Evolutionary conservation across 2,888 invertebrate species (phyloP).

Genomic region (Idaea dimidiata): DNA sequence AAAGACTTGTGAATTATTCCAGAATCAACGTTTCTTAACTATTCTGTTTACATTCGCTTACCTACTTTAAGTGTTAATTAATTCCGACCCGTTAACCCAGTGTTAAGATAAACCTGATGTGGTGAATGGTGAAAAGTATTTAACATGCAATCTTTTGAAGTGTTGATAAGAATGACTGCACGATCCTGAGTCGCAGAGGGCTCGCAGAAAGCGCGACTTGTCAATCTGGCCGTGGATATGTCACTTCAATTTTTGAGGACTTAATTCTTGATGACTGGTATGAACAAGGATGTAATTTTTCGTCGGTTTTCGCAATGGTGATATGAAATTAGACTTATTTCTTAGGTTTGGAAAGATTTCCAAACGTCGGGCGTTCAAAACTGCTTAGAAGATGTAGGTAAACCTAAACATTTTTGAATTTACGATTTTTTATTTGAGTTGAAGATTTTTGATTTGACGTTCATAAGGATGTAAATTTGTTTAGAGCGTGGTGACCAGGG

Average conservation of each 20-base stretch:
- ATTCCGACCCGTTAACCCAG: conserved; percentile 34
- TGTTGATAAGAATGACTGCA: conserved; percentile 27
- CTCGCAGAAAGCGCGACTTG: conserved; percentile 35
- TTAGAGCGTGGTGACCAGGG: too few species aligned
- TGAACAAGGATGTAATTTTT: conserved; percentile 20
- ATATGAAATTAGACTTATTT: conserved; percentile 2
- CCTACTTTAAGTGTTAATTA: conserved; percentile 34
- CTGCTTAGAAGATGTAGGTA: too few species aligned
- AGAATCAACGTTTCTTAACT: conserved; percentile 24
- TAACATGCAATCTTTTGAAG: conserved; percentile 29
- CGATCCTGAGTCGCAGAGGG: conserved; percentile 23
- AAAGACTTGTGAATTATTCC: conserved; percentile 27
- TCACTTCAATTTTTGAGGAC: conserved; percentile 9
- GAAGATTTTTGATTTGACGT: too few species aligned
- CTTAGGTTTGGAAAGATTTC: background rate
- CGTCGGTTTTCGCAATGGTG: background rate
- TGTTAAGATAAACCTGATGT: conserved; percentile 21
- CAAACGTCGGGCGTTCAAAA: too few species aligned
- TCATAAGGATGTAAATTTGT: too few species aligned
- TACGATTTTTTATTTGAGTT: too few species aligned
- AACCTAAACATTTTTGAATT: too few species aligned
- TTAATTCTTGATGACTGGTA: background rate
- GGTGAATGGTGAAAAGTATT: conserved; percentile 27
- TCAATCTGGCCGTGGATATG: conserved; percentile 28
- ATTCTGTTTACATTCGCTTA: conserved; percentile 31